These are phyloP conservation scores for Eumeta japonica DNA, from an alignment of 1,140 invertebrate genomes.

Conservation along the genomic window DNA sequence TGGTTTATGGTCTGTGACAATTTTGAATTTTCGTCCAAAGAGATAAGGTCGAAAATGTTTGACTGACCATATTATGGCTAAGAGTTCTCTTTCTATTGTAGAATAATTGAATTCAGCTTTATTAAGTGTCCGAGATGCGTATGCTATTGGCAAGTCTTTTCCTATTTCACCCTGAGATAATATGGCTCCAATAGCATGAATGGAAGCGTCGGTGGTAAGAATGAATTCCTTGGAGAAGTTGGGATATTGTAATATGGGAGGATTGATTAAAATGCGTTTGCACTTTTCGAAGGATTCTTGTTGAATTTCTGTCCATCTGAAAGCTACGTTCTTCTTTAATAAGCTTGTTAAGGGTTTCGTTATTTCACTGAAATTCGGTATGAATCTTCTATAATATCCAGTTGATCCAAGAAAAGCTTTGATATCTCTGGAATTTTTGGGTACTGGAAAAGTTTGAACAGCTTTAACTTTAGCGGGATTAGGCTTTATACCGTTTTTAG, in stretches of 20 bases:
- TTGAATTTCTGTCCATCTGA: slow-evolving; percentile 18
- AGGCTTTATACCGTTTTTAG: slow-evolving; percentile 33
- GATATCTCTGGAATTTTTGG: slow-evolving; percentile 32
- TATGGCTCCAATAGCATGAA: slow-evolving; percentile 24
- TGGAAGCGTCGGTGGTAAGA: slow-evolving; percentile 27
- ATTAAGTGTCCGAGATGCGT: slow-evolving; percentile 22
- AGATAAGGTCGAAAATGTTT: slow-evolving; percentile 50
- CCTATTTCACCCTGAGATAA: slow-evolving; percentile 25
- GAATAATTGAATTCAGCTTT: slow-evolving; percentile 18
- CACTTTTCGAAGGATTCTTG: slow-evolving; percentile 33
- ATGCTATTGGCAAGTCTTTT: slow-evolving; percentile 28
- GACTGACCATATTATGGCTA: slow-evolving; percentile 52
- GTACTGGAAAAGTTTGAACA: slow-evolving; percentile 31
- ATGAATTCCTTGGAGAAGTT: slow-evolving; percentile 28
- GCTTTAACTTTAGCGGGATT: slow-evolving; percentile 36
- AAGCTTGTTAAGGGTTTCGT: slow-evolving; percentile 24
- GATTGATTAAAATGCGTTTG: slow-evolving; percentile 32
- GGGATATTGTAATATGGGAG: slow-evolving; percentile 27
- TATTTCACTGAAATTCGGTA: slow-evolving; percentile 21
- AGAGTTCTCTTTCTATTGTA: slow-evolving; percentile 43
- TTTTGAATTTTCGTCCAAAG: slow-evolving; percentile 43
- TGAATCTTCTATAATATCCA: slow-evolving; percentile 29
- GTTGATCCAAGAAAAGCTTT: slow-evolving; percentile 41
- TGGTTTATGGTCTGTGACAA: slow-evolving; percentile 56
- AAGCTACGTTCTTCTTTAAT: slow-evolving; percentile 20